phyloP scores from a whole-genome alignment of 2,113 vertebrate genomes.

The Mesoclemmys tuberculata region DNA sequence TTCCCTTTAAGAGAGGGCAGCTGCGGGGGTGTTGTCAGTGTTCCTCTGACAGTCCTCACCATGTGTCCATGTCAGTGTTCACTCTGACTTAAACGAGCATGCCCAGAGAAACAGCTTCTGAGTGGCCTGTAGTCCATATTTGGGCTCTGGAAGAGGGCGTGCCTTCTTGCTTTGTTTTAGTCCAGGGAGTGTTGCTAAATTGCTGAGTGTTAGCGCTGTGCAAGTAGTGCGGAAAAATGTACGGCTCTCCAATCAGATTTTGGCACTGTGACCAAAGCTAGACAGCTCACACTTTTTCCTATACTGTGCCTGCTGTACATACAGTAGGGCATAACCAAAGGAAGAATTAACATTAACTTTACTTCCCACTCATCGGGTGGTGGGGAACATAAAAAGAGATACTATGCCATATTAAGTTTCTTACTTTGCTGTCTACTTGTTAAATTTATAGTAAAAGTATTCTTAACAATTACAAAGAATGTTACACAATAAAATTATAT shows the following conservation, averaged over 20 bases:
- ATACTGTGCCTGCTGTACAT: background rate
- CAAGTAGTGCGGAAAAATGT: background rate
- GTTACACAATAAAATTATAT: background rate
- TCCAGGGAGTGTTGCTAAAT: background rate
- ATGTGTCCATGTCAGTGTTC: background rate
- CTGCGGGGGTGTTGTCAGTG: background rate
- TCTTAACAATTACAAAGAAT: background rate
- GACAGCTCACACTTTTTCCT: background rate
- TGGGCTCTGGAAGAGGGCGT: background rate
- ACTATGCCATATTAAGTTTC: background rate
- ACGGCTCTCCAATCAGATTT: background rate
- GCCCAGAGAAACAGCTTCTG: background rate
- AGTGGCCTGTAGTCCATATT: background rate
- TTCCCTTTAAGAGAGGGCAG: background rate
- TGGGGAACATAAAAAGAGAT: too few relatives aligned
- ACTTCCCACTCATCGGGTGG: background rate
- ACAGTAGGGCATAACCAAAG: background rate
- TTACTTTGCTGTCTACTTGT: background rate
- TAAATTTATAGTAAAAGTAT: background rate
- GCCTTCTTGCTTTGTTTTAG: background rate
- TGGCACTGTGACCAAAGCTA: constrained; percentile 2
- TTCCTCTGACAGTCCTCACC: background rate
- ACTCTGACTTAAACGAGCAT: too few relatives aligned
- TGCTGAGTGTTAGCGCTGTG: background rate
- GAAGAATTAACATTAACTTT: background rate